phyloP scores from a whole-genome alignment of 1,140 invertebrate species.

The Dreissena polymorpha region DNA sequence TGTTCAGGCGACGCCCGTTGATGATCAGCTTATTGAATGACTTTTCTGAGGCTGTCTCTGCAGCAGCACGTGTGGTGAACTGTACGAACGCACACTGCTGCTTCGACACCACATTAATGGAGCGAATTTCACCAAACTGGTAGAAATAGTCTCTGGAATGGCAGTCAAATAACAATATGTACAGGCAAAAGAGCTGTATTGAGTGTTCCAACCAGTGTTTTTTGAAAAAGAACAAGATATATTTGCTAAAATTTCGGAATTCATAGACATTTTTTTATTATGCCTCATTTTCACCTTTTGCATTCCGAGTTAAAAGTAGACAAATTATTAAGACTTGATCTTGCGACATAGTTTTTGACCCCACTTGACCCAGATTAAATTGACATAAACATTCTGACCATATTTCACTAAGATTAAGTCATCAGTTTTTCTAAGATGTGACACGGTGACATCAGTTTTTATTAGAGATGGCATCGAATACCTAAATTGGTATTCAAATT shows the following conservation, averaged over 20 bases:
- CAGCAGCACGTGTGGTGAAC: conserved; percentile 93
- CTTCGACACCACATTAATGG: conserved; percentile 93
- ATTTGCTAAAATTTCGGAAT: too few species aligned
- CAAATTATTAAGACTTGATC: too few species aligned
- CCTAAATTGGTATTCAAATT: too few species aligned
- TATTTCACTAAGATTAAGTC: background rate
- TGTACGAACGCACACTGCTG: conserved; percentile 99
- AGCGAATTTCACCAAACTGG: conserved; percentile 99
- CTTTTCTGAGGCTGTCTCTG: conserved; percentile 96
- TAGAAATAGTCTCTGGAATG: conserved; percentile 92
- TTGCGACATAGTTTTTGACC: too few species aligned
- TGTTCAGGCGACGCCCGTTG: conserved; percentile 87
- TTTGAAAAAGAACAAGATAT: too few species aligned
- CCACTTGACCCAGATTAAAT: background rate
- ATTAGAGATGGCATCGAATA: background rate
- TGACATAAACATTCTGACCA: background rate
- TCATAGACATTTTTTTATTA: too few species aligned
- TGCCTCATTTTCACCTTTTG: too few species aligned
- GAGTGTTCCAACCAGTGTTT: too few species aligned
- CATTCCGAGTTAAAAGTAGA: too few species aligned
- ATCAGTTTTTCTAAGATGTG: background rate
- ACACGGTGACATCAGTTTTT: background rate
- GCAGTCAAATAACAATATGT: background rate
- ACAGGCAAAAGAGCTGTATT: too few species aligned
- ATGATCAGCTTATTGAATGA: conserved; percentile 96